Percentiles rank a stretch among this genome's conserved stretches.
phyloP scores from a whole-genome alignment of 2,113 vertebrate species.

The Chaetops frenatus region DNA sequence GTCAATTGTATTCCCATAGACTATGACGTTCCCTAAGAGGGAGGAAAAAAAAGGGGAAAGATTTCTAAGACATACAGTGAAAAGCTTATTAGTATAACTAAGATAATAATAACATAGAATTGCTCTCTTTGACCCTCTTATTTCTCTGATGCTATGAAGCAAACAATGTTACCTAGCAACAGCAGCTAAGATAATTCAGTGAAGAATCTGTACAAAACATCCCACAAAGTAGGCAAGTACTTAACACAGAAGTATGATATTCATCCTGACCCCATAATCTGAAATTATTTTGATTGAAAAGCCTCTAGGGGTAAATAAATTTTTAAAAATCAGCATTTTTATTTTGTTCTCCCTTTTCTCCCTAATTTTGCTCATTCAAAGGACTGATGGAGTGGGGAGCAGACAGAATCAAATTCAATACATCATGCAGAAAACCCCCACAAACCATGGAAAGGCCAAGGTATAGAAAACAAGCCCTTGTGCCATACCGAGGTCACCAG shows the following conservation, averaged over 20 bases:
- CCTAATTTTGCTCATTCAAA: conserved; percentile 17
- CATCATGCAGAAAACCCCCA: background rate
- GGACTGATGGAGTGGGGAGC: background rate
- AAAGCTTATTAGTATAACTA: conserved; percentile 66
- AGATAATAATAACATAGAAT: conserved; percentile 64
- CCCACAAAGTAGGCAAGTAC: conserved; percentile 75
- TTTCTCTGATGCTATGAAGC: conserved; percentile 72
- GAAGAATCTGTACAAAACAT: conserved; percentile 74
- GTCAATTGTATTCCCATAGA: conserved; percentile 86
- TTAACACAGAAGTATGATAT: conserved; percentile 66
- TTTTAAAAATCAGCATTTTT: background rate
- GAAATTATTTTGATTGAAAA: conserved; percentile 65
- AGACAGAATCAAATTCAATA: background rate
- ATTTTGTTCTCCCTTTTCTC: background rate
- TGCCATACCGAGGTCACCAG: background rate
- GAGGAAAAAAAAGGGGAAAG: background rate
- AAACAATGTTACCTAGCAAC: conserved; percentile 78
- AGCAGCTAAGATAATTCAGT: conserved; percentile 73
- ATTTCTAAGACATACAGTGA: conserved; percentile 50
- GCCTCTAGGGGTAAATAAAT: background rate
- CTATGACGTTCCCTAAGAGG: conserved; percentile 77
- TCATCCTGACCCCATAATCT: conserved; percentile 57
- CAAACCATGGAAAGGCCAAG: background rate
- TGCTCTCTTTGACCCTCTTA: conserved; percentile 68
- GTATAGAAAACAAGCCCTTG: background rate